Evolutionary conservation across 1,140 invertebrate species (phyloP), one percentile per base, ranked within the genome.

Genomic region (silkworm (Bombyx mori)): DNA sequence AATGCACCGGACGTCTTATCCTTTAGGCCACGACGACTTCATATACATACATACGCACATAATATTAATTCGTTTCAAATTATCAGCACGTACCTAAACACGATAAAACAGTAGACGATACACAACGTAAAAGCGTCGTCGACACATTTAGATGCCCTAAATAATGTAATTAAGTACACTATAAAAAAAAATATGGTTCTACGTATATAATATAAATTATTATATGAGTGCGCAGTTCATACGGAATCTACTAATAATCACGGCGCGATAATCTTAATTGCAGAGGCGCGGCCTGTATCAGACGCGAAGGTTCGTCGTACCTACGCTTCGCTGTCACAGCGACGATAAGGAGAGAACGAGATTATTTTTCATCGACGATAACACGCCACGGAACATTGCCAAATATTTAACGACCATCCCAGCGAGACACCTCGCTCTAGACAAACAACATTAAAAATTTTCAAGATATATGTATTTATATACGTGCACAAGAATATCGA

Each of bases 241-340:
- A 54, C 51, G 2, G 44, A 18, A 49, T 68, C 73, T 72, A 68
- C 66, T 54, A 44, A 48, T 65, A 71, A 79, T 71, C 64, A 49
- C 45, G 49, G 26, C 47, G 43, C 46, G 69, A 75, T 77, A 72
- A 77, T 76, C 75, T 66, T 77, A 77, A 81, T 77, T 63, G 71
- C 45, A 76, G 65, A 65, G 78, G 76, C 69, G 73, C 71, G 78
- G 73, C 65, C 66, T 60, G 57, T 73, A 73, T 75, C 68, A 54
- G 12, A 18, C 12, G 54, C 46, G 52, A 44, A 35, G 26, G 26
- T 35, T 35, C 26, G 26, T 35, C 26, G 26, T 35, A 18, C 12
- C 12, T 18, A 35, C 26, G 26, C 26, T 5, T 35, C 52, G 53
- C 46, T 68, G 68, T 69, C 66, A 57, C 61, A 56, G 63, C 65